Conservation (phyloP, 2,797 vertebrate genomes). For the Chloroceryle amazona region DNA sequence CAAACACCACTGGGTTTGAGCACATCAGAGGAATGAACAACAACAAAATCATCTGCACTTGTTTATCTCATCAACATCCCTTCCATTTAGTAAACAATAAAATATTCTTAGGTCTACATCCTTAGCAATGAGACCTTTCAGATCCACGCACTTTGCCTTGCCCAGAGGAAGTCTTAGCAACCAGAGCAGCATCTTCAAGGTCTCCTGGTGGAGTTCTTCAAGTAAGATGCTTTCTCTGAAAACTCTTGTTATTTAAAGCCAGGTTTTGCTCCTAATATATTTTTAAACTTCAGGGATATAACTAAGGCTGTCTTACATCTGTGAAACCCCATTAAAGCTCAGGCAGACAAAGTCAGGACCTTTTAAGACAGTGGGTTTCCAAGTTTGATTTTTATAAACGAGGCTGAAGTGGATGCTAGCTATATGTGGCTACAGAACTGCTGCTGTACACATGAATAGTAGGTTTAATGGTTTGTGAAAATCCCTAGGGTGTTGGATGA, state of each 20-base stretch:
- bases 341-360: slow-evolving; percentile 11
- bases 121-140: background rate
- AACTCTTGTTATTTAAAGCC: background rate
- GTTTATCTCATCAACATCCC: background rate
- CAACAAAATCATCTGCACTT: background rate
- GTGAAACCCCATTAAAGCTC: background rate
- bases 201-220: background rate
- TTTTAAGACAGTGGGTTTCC: slow-evolving; percentile 22
- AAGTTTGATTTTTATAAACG: slow-evolving; percentile 14
- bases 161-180: background rate
- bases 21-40: background rate
- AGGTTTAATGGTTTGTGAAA: slow-evolving; percentile 27
- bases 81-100: background rate
- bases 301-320: background rate
- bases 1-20: background rate
- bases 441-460: slow-evolving; percentile 13
- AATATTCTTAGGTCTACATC: background rate
- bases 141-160: background rate
- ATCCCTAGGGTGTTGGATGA: background rate
- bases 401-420: background rate
- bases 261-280: background rate
- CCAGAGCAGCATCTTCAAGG: background rate
- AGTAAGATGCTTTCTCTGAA: background rate
- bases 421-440: background rate
- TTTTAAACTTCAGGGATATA: background rate